Evolutionary conservation across 2,888 invertebrate genomes (phyloP), one percentile per base, ranked within the genome.

Genomic region (Notodonta dromedarius): DNA sequence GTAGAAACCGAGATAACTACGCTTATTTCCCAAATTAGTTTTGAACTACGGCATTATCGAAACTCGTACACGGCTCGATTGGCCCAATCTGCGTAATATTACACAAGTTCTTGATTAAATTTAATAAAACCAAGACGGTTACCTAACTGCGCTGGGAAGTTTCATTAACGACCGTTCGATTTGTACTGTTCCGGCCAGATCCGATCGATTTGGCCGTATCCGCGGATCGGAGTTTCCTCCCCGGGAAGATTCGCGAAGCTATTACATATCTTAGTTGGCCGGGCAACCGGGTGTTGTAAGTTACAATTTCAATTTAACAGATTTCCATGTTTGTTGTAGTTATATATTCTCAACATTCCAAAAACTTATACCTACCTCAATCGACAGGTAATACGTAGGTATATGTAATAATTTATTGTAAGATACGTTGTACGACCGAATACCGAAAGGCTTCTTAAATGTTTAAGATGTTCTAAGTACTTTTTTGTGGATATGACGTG

Each of bases 91-190:
- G 92, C 88, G 91, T 90, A 89, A 91, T 92, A 93, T 92, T 93
- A 87, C 90, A 89, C 86, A 93, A 93, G 91, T 93, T 93, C 91
- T 91, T 93, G 92, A 93, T 93, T 93, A 93, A 93, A 93, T 93
- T 93, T 93, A 93, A 93, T 93, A 93, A 93, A 93, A 93, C 90
- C 89, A 90, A 92, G 93, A 91, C 85, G 89, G 87, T 87, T 89
- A 87, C 87, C 88, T 93, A 93, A 93, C 92, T 93, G 92, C 89
- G 88, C 84, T 77, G 76, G 80, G 80, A 90, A 93, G 86, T 93
- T 93, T 87, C 89, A 89, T 90, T 92, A 92, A 91, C 87, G 92
- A 90, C 84, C 87, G 88, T 92, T 93, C 90, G 91, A 92, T 92
- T 92, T 83, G 83, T 80, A 83, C 82, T 83, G 84, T 85, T 85